Evolutionary conservation across 2,888 invertebrate genomes (phyloP), one percentile per base, ranked within the genome.

Genomic region (Sesamia inferens): DNA sequence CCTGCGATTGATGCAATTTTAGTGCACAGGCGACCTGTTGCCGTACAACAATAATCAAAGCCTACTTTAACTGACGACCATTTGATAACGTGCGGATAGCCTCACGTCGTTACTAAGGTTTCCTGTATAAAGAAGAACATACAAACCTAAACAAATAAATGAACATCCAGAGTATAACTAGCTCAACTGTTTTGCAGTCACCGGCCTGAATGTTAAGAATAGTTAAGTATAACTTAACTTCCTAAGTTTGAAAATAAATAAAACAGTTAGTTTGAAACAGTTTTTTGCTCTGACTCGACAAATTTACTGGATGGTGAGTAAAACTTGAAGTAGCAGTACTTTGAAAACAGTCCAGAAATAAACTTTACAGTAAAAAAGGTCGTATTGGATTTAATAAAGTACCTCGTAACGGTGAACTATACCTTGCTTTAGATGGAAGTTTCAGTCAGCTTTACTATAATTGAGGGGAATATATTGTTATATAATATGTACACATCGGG

Each of bases 321-420:
- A 74, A 82, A 82, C 74, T 82, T 71, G 51, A 64, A 77, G 42
- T 31, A 65, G 55, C 51, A 39, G 51, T 78, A 82, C 63, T 80
- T 80, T 61, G 39, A 44, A 65, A 81, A 78, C 70, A 61, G 74
- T 68, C 74, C 78, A 77, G 82, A 77, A 82, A 80, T 78, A 70
- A 74, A 70, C 59, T 78, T 73, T 73, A 31, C 22, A 65, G 48
- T 78, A 74, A 62, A 70, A 63, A 67, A 70, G 70, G 70, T 65
- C 67, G 59, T 55, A 61, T 64, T 68, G 62, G 54, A 74, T 79
- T 63, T 70, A 62, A 66, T 61, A 79, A 66, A 77, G 79, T 72
- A 44, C 22, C 51, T 16, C 62, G 65, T 39, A 13, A 42, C n/a
- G 39, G 16, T 58, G 62, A 6, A 48, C 51, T 68, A 16, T 22